These are phyloP conservation scores for Thunnus albacares DNA, from an alignment of 2,797 vertebrate genomes.

Conservation along the genomic window DNA sequence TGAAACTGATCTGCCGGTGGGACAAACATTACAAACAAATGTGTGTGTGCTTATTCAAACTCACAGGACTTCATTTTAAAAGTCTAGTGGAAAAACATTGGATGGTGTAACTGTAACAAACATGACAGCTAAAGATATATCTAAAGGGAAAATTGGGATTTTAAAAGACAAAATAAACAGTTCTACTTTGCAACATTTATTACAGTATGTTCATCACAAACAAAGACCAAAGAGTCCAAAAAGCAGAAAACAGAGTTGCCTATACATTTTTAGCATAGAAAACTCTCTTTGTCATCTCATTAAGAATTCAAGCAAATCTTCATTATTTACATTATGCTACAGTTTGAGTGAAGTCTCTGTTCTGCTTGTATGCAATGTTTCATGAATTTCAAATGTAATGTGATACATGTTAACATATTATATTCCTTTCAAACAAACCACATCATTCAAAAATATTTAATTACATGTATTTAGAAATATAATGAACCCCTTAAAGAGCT, in stretches of 20 bases:
- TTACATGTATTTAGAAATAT: neutral
- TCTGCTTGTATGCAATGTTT: neutral
- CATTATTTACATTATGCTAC: neutral
- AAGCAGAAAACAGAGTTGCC: neutral
- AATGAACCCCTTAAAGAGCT: neutral
- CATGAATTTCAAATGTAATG: neutral
- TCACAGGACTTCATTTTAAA: neutral
- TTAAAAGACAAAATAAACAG: neutral
- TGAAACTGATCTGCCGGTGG: neutral
- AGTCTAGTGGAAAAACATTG: neutral
- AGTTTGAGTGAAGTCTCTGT: neutral
- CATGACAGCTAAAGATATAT: too few species aligned
- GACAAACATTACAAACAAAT: neutral
- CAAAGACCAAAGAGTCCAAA: neutral
- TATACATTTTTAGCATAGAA: neutral
- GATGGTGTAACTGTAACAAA: neutral
- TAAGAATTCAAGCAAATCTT: neutral
- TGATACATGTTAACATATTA: neutral
- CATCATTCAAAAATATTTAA: too few species aligned
- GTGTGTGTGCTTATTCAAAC: neutral
- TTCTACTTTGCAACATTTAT: neutral
- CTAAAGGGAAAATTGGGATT: too few species aligned
- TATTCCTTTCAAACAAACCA: neutral
- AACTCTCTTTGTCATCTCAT: neutral
- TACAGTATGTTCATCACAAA: conserved; percentile 2